Evolutionary conservation across 2,888 invertebrate genomes (phyloP), one percentile per base, ranked within the genome.

Genomic region (Cremastinae sp.): DNA sequence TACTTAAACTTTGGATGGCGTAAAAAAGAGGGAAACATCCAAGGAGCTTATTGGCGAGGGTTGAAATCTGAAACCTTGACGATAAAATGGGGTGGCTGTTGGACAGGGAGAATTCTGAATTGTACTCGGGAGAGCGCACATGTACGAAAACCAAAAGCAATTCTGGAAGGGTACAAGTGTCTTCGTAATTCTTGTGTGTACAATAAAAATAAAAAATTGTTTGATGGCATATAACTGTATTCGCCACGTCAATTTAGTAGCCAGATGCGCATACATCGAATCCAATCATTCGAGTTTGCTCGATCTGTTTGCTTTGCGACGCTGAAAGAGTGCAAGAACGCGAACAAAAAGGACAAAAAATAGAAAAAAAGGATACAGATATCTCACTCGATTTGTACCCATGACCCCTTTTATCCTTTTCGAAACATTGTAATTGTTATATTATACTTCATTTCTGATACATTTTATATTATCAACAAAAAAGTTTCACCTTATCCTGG

Each of bases 261-360:
- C 86, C 85, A 86, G 86, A 85, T 86, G 85, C 81, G 85, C 83
- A 85, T 80, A 85, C 84, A 82, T 81, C 79, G 79, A 79, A 83
- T 85, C 83, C 85, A 86, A 86, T 86, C 86, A 83, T 78, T 80
- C 68, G 78, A 80, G 82, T 85, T 86, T 85, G 82, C 84, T 81
- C 81, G 84, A 83, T 80, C 80, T 83, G 86, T 86, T 85, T 85
- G 83, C 79, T 70, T 78, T 78, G 14, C 61, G 59, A 73, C 70
- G 71, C 74, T 58, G 71, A 81, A 76, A 74, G 62, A 80, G 77
- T 74, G 69, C 43, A 58, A 77, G 75, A 64, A 71, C 71, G 41
- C 28, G 14, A 22, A 65, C 28, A n/a, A 12, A 43, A 12, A 16
- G 18, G 10, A 18, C n/a, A 61, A 35, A 73, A 53, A 65, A 75